phyloP scores from a whole-genome alignment of 1,140 invertebrate species.

The Papilio glaucus region DNA sequence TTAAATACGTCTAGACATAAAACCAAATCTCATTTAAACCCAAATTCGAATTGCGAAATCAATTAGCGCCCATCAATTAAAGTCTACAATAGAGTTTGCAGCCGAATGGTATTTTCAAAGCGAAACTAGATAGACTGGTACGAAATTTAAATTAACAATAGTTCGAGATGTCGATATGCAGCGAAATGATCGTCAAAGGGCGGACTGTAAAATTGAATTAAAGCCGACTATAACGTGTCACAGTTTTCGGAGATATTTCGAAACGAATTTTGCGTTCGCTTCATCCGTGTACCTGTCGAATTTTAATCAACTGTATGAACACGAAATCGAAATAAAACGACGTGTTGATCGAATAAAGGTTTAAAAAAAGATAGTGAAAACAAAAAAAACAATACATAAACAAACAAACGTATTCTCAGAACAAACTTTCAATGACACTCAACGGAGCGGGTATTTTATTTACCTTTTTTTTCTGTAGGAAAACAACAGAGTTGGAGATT shows the following conservation, averaged over 20 bases:
- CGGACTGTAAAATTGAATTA: not conserved
- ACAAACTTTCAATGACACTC: slow-evolving; percentile 6
- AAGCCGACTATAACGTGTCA: not conserved
- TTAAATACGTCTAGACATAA: slow-evolving; percentile 7
- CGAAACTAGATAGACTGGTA: not conserved
- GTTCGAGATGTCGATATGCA: not conserved
- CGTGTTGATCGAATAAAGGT: too few relatives aligned
- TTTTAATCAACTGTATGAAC: not conserved
- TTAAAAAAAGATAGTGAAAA: too few relatives aligned
- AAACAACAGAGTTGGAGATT: slow-evolving; percentile 8
- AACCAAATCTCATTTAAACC: slow-evolving; percentile 19
- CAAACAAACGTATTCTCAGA: not conserved
- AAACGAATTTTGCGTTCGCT: not conserved
- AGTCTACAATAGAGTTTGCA: not conserved
- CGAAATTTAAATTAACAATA: slow-evolving; percentile 1
- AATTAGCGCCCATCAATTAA: not conserved
- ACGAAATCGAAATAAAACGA: not conserved
- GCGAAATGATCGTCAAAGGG: not conserved
- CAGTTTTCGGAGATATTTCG: slow-evolving; percentile 2
- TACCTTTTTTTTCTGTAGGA: not conserved
- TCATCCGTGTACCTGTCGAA: not conserved
- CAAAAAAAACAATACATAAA: too few relatives aligned
- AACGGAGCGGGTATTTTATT: not conserved
- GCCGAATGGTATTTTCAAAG: not conserved
- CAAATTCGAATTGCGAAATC: slow-evolving; percentile 11